Evolutionary conservation across 2,888 invertebrate genomes (phyloP).

Genomic region (Lingula anatina): DNA sequence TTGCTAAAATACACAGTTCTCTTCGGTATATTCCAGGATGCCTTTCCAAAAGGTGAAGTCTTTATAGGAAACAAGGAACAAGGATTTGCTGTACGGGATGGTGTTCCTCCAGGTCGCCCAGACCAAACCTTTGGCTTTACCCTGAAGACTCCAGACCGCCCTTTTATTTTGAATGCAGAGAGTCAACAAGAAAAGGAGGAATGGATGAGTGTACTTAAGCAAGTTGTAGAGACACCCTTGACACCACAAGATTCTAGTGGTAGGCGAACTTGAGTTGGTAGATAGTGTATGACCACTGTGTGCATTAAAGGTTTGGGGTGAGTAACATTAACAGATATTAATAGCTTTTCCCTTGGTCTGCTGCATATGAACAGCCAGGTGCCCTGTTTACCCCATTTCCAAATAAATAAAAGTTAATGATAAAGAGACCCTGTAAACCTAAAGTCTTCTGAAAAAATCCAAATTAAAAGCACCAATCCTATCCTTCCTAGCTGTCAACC

Average conservation of each 20-base stretch:
- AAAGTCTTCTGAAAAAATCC: no score
- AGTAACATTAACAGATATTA: no score
- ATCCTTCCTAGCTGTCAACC: no score
- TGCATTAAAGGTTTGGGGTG: no score
- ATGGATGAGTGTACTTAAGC: conserved; percentile 74
- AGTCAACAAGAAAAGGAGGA: conserved; percentile 71
- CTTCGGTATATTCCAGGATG: conserved; percentile 62
- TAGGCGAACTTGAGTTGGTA: conserved; percentile 22
- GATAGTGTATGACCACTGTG: no score
- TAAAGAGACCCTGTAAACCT: no score
- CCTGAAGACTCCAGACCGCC: conserved; percentile 74
- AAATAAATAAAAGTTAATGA: no score
- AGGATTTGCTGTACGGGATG: conserved; percentile 63
- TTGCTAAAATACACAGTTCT: no score
- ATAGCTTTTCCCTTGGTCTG: no score
- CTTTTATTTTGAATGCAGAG: conserved; percentile 75
- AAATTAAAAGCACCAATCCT: no score
- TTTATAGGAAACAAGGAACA: conserved; percentile 75
- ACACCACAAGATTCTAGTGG: conserved; percentile 66
- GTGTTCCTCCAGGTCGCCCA: conserved; percentile 66
- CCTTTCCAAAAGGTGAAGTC: conserved; percentile 86
- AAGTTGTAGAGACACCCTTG: conserved; percentile 68
- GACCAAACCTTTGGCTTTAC: conserved; percentile 70
- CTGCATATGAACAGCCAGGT: no score
- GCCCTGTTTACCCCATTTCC: no score